phyloP scores from a whole-genome alignment of 2,113 vertebrate genomes.

The Microcebus murinus region DNA sequence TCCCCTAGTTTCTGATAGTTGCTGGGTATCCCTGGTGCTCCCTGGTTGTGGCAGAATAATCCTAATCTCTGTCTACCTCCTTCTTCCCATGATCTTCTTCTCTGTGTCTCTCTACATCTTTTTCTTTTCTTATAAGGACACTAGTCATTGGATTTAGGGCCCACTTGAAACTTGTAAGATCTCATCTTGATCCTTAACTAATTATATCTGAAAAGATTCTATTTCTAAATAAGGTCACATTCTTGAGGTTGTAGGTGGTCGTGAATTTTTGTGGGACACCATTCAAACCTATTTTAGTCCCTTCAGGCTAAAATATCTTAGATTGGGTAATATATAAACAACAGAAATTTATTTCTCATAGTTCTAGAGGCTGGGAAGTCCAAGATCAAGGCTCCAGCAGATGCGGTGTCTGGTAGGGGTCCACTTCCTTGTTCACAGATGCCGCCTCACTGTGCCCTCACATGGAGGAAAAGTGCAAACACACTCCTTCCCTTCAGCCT shows the following conservation, averaged over 20 bases:
- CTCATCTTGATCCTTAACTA: neutral
- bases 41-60: neutral
- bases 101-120: neutral
- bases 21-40: neutral
- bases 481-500: neutral
- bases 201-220: neutral
- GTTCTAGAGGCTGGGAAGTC: neutral
- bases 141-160: neutral
- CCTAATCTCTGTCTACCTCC: neutral
- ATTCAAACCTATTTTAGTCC: neutral
- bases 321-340: neutral
- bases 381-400: neutral
- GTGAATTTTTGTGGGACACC: neutral
- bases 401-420: too few species aligned
- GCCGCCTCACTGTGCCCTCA: neutral
- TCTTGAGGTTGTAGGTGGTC: neutral
- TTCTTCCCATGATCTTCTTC: neutral
- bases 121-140: neutral
- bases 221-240: conserved; percentile 4
- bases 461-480: neutral
- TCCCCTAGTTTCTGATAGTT: neutral
- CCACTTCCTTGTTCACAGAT: neutral
- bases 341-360: neutral
- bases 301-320: neutral
- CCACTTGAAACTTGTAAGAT: neutral